Base-by-base conservation (phyloP, 2,888 invertebrate species). In the Apeira syringaria region DNA sequence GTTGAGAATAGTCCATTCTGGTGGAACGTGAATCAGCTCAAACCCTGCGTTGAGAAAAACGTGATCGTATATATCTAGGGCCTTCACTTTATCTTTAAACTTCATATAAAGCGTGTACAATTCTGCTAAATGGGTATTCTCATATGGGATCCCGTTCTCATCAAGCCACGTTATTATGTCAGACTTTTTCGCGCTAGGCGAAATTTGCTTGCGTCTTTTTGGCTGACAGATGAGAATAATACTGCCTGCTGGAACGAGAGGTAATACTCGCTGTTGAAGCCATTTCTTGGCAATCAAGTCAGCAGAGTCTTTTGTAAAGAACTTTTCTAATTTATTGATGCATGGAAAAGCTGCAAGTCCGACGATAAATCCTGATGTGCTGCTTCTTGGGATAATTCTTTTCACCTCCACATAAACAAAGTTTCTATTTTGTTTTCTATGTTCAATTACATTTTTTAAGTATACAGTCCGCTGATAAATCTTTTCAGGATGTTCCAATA, bases 401-500 rank as follows among this genome's bases (percentile, higher is more conserved):
- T 6, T 44, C 0, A 46, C 24, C 12, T 46, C 26, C 8, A 55
- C 47, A 24, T 55, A 52, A 3, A 44, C 35, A 2, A 55, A 36
- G 6, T 29, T 22, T 10, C 11, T 40, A 0, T 24, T 18, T 7
- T 28, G 39, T 4, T 26, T 9, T 30, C 55, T 46, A 25, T 20
- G 30, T 11, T 17, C 12, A 9, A 18, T 29, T 0, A 55, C 11
- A 6, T 41, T 41, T 9, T 27, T 47, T 12, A 55, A 27, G 18
- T 52, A 55, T 8, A 50, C 3, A 5, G 46, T 37, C n/a, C 55
- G 46, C 0, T 42, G 8, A 17, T 52, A 55, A 1, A 36, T 25
- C 0, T 12, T 33, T 11, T 48, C 36, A 1, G 55, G 48, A 15
- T 55, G 47, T 27, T 55, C 55, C 7, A 17, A 34, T 5, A 55